Conservation (phyloP, 2,888 invertebrate genomes). For the Prionchulus punctatus region DNA sequence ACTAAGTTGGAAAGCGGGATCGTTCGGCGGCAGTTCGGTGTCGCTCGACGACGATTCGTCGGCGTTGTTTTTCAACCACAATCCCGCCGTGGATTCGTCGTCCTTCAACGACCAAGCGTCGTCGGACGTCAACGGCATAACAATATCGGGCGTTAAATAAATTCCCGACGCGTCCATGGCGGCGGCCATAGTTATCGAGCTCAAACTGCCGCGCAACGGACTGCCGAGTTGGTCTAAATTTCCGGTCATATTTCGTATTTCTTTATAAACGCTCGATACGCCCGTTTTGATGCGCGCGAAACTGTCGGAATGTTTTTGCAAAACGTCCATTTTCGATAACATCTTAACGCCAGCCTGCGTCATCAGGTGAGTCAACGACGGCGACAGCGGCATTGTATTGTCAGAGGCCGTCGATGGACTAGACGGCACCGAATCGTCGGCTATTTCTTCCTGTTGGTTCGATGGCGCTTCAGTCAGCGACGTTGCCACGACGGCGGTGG, state of each 20-base stretch:
- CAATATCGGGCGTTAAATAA: neutral
- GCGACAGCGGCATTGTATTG: neutral
- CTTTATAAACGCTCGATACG: slow-evolving; percentile 14
- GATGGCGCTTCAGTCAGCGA: no score
- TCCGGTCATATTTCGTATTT: neutral
- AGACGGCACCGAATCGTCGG: neutral
- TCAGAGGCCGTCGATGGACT: neutral
- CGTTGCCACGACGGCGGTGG: no score
- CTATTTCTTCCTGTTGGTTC: no score
- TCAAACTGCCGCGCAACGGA: slow-evolving; percentile 3
- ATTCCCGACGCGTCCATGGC: neutral
- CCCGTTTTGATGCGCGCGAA: slow-evolving; percentile 8
- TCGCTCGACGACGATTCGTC: neutral
- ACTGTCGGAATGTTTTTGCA: neutral
- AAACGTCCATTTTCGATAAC: neutral
- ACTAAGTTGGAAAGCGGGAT: slow-evolving; percentile 22
- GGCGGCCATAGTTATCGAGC: neutral
- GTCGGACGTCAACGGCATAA: neutral
- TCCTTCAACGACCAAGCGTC: slow-evolving; percentile 18
- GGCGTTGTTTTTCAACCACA: neutral
- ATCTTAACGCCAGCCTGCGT: neutral
- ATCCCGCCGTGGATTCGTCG: slow-evolving; percentile 13
- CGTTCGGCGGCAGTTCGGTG: no score
- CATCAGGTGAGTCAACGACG: neutral
- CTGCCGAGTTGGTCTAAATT: slow-evolving; percentile 11